Base-by-base conservation (phyloP, 2,113 vertebrate genomes). In the Labeo catla region DNA sequence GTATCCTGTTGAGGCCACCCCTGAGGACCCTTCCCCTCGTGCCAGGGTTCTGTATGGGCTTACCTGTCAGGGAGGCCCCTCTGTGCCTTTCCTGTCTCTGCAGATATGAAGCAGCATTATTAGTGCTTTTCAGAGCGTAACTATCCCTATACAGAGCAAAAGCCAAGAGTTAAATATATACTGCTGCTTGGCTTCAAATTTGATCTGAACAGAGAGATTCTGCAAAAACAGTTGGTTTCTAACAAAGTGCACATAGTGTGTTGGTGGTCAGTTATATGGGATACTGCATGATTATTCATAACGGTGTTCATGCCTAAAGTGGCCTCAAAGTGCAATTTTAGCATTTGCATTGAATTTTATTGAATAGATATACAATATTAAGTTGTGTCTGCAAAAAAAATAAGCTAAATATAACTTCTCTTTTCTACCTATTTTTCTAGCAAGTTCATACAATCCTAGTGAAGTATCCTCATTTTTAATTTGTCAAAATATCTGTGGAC, bases 81-180 rank as follows among this genome's bases (percentile, higher is more conserved):
- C 9, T 16, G 45, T 82, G 45, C 47, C 80, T 50, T 68, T 50
- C 23, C 80, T 79, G 54, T 81, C 23, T 81, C 39, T 73, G 66
- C 81, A 57, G 81, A 83, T 83, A 83, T 73, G 66, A 83, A 83
- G 66, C 66, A 72, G 81, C 66, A 73, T 73, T 83, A 72, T 73
- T 45, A 43, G 66, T 83, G 81, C 34, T 83, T 16, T 73, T 83
- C 50, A 73, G 81, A 83, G 81, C 81, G 34, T 72, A 83, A 83
- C 81, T 59, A 73, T 83, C 68, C 66, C 66, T 73, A 83, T 73
- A 57, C 49, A 73, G 34, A 83, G 66, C 3, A 43, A 73, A 39
- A 72, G 34, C 6, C 66, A 34, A 34, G 49, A 83, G 34, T 73
- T 57, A 73, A 54, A 73, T 57, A 83, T 34, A 59, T 52, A 54